Conservation (phyloP, 1,140 invertebrate genomes). For the Scaptodrosophila lebanonensis region DNA sequence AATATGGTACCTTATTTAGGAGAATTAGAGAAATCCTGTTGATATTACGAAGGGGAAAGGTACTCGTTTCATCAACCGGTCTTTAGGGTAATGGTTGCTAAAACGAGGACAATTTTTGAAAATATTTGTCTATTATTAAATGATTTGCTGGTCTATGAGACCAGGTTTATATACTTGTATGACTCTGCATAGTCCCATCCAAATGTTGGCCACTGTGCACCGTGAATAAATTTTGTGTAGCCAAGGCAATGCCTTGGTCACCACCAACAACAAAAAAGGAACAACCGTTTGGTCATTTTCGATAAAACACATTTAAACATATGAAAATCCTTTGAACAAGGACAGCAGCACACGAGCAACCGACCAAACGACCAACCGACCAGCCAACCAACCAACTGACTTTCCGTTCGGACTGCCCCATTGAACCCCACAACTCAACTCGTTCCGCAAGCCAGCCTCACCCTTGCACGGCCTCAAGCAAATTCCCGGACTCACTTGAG, state of each 20-base stretch:
- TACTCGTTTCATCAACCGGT: too few relatives aligned
- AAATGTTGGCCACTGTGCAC: slow-evolving; percentile 33
- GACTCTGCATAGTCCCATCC: too few relatives aligned
- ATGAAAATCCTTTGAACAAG: slow-evolving; percentile 74
- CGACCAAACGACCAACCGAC: background rate
- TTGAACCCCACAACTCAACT: slow-evolving; percentile 51
- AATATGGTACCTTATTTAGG: too few relatives aligned
- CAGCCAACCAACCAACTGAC: slow-evolving; percentile 9
- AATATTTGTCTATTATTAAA: too few relatives aligned
- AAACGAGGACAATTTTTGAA: too few relatives aligned
- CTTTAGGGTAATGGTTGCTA: too few relatives aligned
- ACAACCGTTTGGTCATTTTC: slow-evolving; percentile 63
- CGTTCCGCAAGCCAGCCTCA: background rate
- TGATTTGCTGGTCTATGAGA: too few relatives aligned
- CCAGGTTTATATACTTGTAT: too few relatives aligned
- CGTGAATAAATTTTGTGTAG: slow-evolving; percentile 35
- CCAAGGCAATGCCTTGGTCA: background rate
- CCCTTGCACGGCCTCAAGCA: slow-evolving; percentile 6
- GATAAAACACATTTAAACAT: slow-evolving; percentile 74
- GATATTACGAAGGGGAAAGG: too few relatives aligned
- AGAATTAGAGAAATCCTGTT: too few relatives aligned
- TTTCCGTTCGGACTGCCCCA: slow-evolving; percentile 23
- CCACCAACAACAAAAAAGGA: slow-evolving; percentile 14
- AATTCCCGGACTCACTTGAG: slow-evolving; percentile 66
- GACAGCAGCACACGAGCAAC: slow-evolving; percentile 39